Conservation (phyloP, 2,113 vertebrate species). For the Empidonax traillii region DNA sequence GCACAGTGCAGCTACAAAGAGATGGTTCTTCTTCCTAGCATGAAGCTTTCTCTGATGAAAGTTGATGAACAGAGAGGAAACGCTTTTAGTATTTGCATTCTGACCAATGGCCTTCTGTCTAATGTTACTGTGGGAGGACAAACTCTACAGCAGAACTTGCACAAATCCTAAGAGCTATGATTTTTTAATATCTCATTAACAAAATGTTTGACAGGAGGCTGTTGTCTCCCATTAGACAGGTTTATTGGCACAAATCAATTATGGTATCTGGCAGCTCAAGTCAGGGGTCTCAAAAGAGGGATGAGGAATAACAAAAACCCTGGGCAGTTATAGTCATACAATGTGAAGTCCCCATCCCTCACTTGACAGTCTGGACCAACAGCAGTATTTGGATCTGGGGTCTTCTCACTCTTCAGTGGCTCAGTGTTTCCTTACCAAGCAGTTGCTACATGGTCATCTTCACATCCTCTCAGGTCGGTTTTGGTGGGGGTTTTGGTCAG, state of each 20-base stretch:
- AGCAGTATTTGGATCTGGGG: not conserved
- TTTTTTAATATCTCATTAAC: not conserved
- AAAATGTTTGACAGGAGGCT: not conserved
- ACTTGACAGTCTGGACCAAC: not conserved
- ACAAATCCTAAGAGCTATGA: not conserved
- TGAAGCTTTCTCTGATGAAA: not conserved
- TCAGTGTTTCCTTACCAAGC: not conserved
- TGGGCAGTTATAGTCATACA: not conserved
- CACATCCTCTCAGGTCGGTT: not conserved
- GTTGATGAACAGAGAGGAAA: not conserved
- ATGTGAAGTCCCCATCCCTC: not conserved
- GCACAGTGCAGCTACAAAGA: not conserved
- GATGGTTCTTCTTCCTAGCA: not conserved
- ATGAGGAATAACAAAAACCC: not conserved
- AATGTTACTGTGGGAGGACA: not conserved
- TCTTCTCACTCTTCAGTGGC: not conserved
- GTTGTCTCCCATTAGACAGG: not conserved
- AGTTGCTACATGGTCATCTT: not conserved
- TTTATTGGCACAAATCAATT: not conserved
- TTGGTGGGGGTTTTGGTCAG: fast-evolving
- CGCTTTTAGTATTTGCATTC: not conserved
- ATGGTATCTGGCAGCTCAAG: not conserved
- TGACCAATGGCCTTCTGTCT: not conserved
- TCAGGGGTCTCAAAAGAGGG: not conserved
- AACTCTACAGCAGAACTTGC: not conserved